Evolutionary conservation across 2,113 vertebrate genomes (phyloP).

Genomic region (Macaca nemestrina): DNA sequence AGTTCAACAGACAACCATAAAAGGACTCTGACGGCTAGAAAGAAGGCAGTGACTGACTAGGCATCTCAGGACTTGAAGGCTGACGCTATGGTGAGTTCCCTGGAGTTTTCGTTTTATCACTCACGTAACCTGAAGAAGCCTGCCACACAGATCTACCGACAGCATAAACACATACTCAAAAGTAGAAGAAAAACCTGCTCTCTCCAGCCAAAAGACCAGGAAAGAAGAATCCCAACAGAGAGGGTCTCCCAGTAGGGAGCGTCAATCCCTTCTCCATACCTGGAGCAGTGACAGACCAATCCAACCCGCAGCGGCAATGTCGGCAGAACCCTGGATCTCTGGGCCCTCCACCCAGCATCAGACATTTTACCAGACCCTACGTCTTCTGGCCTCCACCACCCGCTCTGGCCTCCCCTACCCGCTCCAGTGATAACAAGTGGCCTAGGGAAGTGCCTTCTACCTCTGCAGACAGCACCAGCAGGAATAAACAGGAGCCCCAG

Average conservation of each 20-base stretch:
- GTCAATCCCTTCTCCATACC: neutral
- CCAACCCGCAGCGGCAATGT: rapidly evolving
- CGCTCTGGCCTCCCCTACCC: neutral
- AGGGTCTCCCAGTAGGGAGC: neutral
- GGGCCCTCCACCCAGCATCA: neutral
- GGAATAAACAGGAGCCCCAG: neutral
- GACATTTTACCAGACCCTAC: neutral
- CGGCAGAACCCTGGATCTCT: neutral
- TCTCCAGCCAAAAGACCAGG: neutral
- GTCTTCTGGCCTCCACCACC: neutral
- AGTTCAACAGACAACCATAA: neutral
- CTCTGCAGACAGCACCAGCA: neutral
- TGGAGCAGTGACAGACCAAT: neutral
- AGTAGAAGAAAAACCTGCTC: neutral
- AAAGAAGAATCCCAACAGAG: neutral
- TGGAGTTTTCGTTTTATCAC: neutral
- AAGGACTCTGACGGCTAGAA: neutral
- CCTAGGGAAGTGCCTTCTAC: neutral
- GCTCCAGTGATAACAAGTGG: neutral
- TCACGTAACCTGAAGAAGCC: neutral
- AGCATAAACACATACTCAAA: neutral
- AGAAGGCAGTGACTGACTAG: neutral
- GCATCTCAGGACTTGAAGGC: neutral
- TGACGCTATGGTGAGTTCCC: neutral
- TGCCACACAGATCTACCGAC: neutral